A percentile compares a stretch with the other conserved stretches of the same genome.
Evolutionary conservation across 2,113 vertebrate genomes (phyloP).

Genomic region (Nothocercus julius): DNA sequence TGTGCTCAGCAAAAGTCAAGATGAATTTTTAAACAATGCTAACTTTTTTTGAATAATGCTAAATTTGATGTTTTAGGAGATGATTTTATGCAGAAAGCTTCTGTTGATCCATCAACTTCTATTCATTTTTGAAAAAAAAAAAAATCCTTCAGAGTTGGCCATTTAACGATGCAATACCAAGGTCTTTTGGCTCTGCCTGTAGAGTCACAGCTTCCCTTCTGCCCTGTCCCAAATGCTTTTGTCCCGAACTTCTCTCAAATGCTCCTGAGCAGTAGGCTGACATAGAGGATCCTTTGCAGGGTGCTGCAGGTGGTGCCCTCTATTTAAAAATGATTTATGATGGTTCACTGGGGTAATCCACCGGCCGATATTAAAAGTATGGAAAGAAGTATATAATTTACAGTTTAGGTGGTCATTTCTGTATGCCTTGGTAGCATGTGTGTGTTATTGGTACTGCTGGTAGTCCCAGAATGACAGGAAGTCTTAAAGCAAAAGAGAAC

Average conservation of each 20-base stretch:
- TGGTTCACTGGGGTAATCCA: neutral
- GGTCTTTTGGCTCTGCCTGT: neutral
- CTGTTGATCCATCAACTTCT: neutral
- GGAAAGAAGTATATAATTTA: neutral
- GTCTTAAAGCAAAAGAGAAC: neutral
- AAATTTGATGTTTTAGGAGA: neutral
- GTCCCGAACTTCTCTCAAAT: neutral
- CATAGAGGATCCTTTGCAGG: neutral
- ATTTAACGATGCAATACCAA: neutral
- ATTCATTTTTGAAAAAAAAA: neutral
- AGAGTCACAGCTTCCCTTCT: neutral
- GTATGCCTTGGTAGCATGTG: neutral
- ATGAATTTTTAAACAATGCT: neutral
- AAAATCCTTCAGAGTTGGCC: neutral
- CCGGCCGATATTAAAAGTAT: neutral
- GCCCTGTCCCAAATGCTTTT: neutral
- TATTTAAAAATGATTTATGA: neutral
- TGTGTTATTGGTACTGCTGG: neutral
- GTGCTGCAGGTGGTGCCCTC: rapidly evolving
- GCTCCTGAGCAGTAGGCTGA: neutral
- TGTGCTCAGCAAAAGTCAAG: neutral
- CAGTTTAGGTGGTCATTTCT: neutral
- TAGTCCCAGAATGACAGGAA: neutral
- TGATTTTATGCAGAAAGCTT: neutral
- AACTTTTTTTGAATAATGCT: neutral